Conservation (phyloP, 2,888 invertebrate genomes). For the Fragum whitleyi region DNA sequence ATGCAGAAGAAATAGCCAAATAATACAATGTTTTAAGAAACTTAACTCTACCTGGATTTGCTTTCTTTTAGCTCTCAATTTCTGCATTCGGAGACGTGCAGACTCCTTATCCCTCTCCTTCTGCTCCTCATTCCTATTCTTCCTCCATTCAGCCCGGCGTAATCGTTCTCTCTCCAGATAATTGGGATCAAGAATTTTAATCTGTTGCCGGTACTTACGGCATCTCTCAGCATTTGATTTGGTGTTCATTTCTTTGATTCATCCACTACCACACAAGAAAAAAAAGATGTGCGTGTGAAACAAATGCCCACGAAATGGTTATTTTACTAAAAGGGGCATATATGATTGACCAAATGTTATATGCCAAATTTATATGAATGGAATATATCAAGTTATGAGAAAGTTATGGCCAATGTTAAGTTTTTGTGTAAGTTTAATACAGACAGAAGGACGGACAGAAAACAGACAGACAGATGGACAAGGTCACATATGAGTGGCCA, state of each 20-base stretch:
- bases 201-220: neutral
- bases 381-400: too few species aligned
- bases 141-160: slow-evolving; percentile 2
- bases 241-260: slow-evolving; percentile 4
- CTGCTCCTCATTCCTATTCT: neutral
- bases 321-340: neutral
- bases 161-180: neutral
- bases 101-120: neutral
- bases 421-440: too few species aligned
- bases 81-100: slow-evolving; percentile 4
- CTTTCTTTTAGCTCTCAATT: neutral
- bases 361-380: neutral
- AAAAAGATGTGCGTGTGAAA: neutral
- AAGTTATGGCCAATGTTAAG: too few species aligned
- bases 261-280: slow-evolving; percentile 1
- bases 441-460: too few species aligned
- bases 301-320: slow-evolving; percentile 1
- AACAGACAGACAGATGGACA: too few species aligned
- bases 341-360: neutral
- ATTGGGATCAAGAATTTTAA: neutral
- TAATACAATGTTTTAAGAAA: neutral
- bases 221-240: neutral
- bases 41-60: neutral
- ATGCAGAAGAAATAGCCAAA: neutral
- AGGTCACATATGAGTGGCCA: too few species aligned